Percentiles rank a stretch among this genome's conserved stretches.
phyloP scores from a whole-genome alignment of 2,113 vertebrate genomes.

The Haemorhous mexicanus region DNA sequence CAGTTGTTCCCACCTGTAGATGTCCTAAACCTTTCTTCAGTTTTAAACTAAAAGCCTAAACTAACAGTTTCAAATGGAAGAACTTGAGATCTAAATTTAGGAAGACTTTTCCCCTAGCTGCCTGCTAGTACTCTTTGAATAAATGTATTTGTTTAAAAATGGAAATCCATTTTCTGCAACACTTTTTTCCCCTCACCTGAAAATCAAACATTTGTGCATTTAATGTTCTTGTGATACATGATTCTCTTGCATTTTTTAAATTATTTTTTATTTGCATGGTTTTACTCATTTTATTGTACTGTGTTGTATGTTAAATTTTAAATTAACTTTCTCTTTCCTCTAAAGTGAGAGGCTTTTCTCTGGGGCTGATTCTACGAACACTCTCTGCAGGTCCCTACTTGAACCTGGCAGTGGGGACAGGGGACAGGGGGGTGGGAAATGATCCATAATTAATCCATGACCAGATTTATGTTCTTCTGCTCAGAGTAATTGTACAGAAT shows the following conservation, averaged over 20 bases:
- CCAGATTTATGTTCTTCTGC: not conserved
- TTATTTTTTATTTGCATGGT: not conserved
- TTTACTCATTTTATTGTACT: not conserved
- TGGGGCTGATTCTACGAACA: not conserved
- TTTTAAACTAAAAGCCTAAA: not conserved
- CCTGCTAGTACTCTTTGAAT: not conserved
- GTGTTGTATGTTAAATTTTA: not conserved
- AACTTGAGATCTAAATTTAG: not conserved
- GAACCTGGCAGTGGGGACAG: too few relatives aligned
- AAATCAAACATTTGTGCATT: not conserved
- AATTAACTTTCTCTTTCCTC: not conserved
- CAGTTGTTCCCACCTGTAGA: not conserved
- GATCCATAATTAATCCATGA: not conserved
- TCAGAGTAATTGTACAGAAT: not conserved
- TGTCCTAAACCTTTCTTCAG: not conserved
- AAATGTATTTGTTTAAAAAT: not conserved
- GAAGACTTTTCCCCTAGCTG: not conserved
- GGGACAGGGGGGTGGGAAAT: too few relatives aligned
- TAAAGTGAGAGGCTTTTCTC: not conserved
- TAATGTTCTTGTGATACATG: rapidly evolving
- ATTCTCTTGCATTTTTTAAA: not conserved
- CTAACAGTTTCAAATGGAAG: not conserved
- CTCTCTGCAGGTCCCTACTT: not conserved
- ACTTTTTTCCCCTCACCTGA: not conserved
- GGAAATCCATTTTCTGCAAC: not conserved